Evolutionary conservation across 2,797 vertebrate genomes (phyloP), one percentile per base, ranked within the genome.

Genomic region (Hydrolagus colliei): DNA sequence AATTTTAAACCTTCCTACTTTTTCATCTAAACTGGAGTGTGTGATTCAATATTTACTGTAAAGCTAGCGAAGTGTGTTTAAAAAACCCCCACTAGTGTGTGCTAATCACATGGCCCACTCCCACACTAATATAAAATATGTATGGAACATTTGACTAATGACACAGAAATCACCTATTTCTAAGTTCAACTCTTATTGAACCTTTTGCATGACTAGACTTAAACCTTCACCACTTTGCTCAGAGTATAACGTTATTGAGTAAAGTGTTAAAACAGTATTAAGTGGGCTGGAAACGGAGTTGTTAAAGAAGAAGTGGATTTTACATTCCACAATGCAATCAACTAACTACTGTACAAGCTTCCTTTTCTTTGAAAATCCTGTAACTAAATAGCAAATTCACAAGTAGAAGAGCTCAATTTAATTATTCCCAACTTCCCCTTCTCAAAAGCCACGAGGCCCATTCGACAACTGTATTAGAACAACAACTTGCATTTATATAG

Each of bases 21-120:
- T 77, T 20, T 61, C n/a, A 77, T 4, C 52, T 52, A 59, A 77
- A 77, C 75, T 77, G 18, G 18, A n/a, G 75, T 77, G 41, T 6
- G 75, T 77, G 75, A 9, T 77, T 77, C 16, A 77, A n/a, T 77
- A 77, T 77, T 77, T 77, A 77, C 75, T 61, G 75, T 77, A 77
- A 77, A 77, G 75, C 75, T 77, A 41, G 74, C 52, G 75, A 61
- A 18, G 18, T 77, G 52, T 59, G 61, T 41, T 61, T 52, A 18
- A 59, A 61, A 77, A 77, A 27, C 0, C 0, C 27, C 75, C 75
- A 77, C 32, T n/a, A 41, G 18, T 59, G 59, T n/a, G 14, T 10
- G 14, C 41, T 9, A 59, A 52, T 59, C 41, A 8, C 20, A 76
- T 10, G 41, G 41, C 6, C 3, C 41, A 52, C 6, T 52, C 41